These are phyloP conservation scores for Toxotes lorentzi DNA, from an alignment of 2,797 vertebrate species.

Conservation along the genomic window DNA sequence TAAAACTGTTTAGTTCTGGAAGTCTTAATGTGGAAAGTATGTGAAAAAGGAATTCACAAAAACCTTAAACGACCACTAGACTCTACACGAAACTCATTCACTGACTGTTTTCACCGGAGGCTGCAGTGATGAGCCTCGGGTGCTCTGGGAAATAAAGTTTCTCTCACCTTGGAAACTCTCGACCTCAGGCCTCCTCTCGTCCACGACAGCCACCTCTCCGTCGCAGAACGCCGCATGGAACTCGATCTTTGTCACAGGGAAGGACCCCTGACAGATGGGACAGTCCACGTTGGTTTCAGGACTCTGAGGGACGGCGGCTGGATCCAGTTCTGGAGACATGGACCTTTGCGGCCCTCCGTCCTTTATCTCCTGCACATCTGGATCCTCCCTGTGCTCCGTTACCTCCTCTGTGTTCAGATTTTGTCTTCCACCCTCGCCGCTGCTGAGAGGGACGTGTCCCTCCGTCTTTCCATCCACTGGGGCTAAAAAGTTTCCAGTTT, in stretches of 20 bases:
- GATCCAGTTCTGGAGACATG: constrained; percentile 29
- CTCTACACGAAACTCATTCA: no score
- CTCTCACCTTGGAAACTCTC: constrained; percentile 47
- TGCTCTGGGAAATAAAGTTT: background rate
- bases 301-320: background rate
- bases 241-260: constrained; percentile 86
- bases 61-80: no score
- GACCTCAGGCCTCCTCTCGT: background rate
- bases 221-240: constrained; percentile 93
- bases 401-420: constrained; percentile 17
- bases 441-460: background rate
- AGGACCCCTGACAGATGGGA: constrained; percentile 90
- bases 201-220: constrained; percentile 70
- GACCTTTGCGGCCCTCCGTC: background rate
- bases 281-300: constrained; percentile 78
- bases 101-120: no score
- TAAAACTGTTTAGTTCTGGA: no score
- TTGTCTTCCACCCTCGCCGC: background rate
- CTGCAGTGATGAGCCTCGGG: no score
- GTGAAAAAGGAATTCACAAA: no score
- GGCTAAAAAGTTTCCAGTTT: constrained; percentile 15
- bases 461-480: constrained; percentile 18
- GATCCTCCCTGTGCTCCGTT: constrained; percentile 8
- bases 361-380: constrained; percentile 35
- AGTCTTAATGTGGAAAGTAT: no score